Conservation (phyloP, 2,113 vertebrate species). For the Campylomormyrus numenius region DNA sequence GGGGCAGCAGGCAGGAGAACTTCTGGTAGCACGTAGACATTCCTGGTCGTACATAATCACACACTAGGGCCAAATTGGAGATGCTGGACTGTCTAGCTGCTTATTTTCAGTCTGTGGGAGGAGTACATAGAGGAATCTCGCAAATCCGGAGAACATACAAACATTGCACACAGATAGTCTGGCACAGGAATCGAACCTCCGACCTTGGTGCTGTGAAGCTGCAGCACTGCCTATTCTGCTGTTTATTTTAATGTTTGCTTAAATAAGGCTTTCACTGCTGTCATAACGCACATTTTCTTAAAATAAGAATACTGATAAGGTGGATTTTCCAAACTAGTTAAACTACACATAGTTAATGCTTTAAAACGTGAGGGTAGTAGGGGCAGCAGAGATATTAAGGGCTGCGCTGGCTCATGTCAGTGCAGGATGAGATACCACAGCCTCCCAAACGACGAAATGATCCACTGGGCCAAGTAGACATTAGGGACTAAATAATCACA, state of each 20-base stretch:
- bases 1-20: neutral
- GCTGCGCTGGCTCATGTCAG: neutral
- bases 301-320: neutral
- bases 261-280: neutral
- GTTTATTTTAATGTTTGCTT: neutral
- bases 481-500: neutral
- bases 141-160: neutral
- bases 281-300: neutral
- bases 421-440: neutral
- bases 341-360: neutral
- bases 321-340: neutral
- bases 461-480: neutral
- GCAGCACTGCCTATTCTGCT: neutral
- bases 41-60: neutral
- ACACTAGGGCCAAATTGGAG: neutral
- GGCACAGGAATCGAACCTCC: neutral
- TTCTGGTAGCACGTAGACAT: neutral
- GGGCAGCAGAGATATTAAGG: neutral
- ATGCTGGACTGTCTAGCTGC: neutral
- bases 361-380: neutral
- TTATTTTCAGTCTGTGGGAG: neutral
- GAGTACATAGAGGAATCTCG: neutral
- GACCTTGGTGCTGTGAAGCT: neutral
- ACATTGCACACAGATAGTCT: neutral
- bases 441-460: neutral